Base-by-base conservation (phyloP, 2,797 vertebrate genomes). In the Sebastes nivosus region DNA sequence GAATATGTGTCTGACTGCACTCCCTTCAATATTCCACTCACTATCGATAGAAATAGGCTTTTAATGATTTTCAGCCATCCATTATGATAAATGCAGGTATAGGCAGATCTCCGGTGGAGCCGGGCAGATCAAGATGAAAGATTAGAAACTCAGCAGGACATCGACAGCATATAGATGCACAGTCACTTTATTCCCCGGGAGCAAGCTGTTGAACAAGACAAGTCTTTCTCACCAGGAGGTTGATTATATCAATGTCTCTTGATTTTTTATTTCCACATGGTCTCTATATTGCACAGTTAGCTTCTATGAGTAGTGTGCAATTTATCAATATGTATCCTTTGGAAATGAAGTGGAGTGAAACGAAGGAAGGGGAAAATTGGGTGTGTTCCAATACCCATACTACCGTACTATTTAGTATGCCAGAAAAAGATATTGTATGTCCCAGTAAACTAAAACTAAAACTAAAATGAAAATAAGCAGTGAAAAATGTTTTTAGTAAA, bases 181-280 rank as follows among this genome's bases (percentile, higher is more conserved):
- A 78, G 68, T 76, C 66, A 66, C 60, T 71, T 83, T 34, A 72
- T 25, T 82, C 77, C 63, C 8, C 25, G 59, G 72, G 42, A 75
- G 36, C 42, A 79, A 29, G 63, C 30, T 77, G 66, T 58, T 71
- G 22, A 67, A 68, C 60, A 64, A 77, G 72, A 74, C 59, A 67
- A n/a, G 46, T 71, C 58, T 64, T 77, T 66, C 67, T 80, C 77
- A 70, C 46, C 52, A 55, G 72, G 86, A 73, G 75, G 77, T 64
- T 88, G 82, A 93, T 92, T 84, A 73, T 63, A 83, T 76, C 55
- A 74, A 52, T 63, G 42, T 64, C 54, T 52, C 60, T 75, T 30
- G 10, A 81, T 75, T 72, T 68, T 29, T 65, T 65, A 75, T 77
- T 83, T 77, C 67, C 50, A 70, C 70, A 58, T 67, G 20, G 38